Evolutionary conservation across 2,888 invertebrate genomes (phyloP).

Genomic region (Rhamnusium bicolor): DNA sequence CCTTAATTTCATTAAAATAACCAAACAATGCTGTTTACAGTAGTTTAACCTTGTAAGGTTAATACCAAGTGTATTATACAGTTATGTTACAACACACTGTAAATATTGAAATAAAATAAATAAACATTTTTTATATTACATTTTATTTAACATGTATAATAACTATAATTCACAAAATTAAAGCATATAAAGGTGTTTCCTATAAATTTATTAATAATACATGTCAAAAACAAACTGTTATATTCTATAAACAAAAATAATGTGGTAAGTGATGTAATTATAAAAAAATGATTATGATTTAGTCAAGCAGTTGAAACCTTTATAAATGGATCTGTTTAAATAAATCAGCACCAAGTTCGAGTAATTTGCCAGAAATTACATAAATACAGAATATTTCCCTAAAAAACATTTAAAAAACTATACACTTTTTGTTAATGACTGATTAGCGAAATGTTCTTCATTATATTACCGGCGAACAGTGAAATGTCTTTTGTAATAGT

Average conservation of each 20-base stretch:
- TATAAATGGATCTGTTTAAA: constrained; percentile 24
- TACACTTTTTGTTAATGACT: no score
- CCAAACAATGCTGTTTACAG: constrained; percentile 6
- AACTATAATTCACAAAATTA: constrained; percentile 58
- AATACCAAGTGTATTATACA: background rate
- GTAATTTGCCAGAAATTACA: constrained; percentile 24
- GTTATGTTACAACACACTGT: background rate
- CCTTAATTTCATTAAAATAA: constrained; percentile 13
- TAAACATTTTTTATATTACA: constrained; percentile 40
- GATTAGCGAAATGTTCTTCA: background rate
- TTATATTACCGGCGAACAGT: background rate
- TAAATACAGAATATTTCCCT: background rate
- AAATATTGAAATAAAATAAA: constrained; percentile 10
- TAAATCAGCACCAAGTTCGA: constrained; percentile 37
- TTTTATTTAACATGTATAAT: constrained; percentile 59
- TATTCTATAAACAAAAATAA: constrained; percentile 46
- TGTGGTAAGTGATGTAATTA: constrained; percentile 46
- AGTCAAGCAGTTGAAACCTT: constrained; percentile 26
- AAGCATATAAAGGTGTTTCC: constrained; percentile 55
- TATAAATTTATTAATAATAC: constrained; percentile 47
- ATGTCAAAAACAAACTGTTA: constrained; percentile 42
- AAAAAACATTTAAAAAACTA: no score
- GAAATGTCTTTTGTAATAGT: background rate
- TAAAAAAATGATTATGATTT: constrained; percentile 1
- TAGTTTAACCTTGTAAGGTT: background rate